Base-by-base conservation (phyloP, 2,888 invertebrate genomes). In the Hemaris fuciformis region DNA sequence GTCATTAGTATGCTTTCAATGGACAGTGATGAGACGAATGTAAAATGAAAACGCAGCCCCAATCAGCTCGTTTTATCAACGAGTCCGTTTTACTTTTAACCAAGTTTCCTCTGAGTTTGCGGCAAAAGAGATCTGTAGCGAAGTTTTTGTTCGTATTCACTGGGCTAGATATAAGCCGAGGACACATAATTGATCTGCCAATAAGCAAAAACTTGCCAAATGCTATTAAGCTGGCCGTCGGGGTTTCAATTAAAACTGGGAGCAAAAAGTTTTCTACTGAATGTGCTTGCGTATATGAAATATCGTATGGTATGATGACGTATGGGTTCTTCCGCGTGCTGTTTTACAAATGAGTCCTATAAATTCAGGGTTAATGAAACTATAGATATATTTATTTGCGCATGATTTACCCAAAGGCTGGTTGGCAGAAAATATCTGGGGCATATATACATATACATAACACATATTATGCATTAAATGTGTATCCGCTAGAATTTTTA, bases 171-270 rank as follows among this genome's bases (percentile, higher is more conserved):
- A 38, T 38, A 23, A n/a, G 10, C 42, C 10, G 15, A 59, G 59
- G 34, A 10, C 23, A 20, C 22, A 46, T 23, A 34, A 22, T 23
- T 31, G 43, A 59, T 45, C 59, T 22, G 34, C 34, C 34, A 59
- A 46, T 42, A 34, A 23, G 23, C 46, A 59, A 59, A 59, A 48
- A 59, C 59, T 59, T 59, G 20, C 15, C 38, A 34, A 15, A 22
- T 34, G 38, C 15, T 22, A 18, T 38, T 43, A 59, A 38, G 22
- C 15, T 15, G 34, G 45, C 46, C 27, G 46, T 46, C 18, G 38
- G 25, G 23, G 23, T 34, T 46, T 46, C 27, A 45, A 46, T 59
- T 58, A 59, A 59, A 46, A 23, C 15, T 18, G 22, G 5, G 10
- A 13, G 23, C 38, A 59, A 10, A 46, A 46, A 23, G 10, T 34